Percentiles rank a stretch among this genome's conserved stretches.
Conservation (phyloP, 2,113 vertebrate genomes). For the Tor tambroides region DNA sequence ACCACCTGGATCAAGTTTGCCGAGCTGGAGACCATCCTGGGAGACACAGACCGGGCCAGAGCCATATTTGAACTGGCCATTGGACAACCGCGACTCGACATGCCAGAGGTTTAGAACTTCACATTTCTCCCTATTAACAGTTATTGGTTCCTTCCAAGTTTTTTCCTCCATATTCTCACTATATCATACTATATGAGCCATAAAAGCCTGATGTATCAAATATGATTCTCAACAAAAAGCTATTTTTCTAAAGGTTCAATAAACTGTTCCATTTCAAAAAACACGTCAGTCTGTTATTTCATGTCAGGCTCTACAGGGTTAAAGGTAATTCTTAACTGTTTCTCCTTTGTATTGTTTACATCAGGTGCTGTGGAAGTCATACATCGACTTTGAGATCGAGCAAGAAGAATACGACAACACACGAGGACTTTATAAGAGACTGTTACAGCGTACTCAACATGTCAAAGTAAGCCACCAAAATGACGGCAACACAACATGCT, state of each 20-base stretch:
- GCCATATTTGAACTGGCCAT: conserved; percentile 96
- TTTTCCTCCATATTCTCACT: not conserved
- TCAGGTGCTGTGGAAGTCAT: conserved; percentile 98
- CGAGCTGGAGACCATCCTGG: conserved; percentile 95
- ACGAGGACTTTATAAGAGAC: conserved; percentile 87
- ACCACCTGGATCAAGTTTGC: conserved; percentile 99
- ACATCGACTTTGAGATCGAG: conserved; percentile 98
- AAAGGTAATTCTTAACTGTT: not conserved
- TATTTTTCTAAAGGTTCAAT: not conserved
- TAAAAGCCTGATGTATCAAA: not conserved
- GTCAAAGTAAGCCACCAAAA: conserved; percentile 82
- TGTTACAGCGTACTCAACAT: conserved; percentile 93
- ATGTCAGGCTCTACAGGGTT: not conserved
- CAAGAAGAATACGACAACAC: conserved; percentile 95
- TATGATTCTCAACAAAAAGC: not conserved
- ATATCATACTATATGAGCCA: not conserved
- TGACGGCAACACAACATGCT: not conserved
- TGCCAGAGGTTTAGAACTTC: conserved; percentile 87
- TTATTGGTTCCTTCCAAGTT: not conserved
- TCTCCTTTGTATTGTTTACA: not conserved
- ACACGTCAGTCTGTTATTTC: not conserved
- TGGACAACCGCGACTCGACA: conserved; percentile 92
- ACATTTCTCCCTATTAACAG: not conserved
- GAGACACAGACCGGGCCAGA: conserved; percentile 87
- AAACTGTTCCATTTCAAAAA: not conserved